Conservation (phyloP, 2,888 invertebrate genomes). For the Camponotus fellah region DNA sequence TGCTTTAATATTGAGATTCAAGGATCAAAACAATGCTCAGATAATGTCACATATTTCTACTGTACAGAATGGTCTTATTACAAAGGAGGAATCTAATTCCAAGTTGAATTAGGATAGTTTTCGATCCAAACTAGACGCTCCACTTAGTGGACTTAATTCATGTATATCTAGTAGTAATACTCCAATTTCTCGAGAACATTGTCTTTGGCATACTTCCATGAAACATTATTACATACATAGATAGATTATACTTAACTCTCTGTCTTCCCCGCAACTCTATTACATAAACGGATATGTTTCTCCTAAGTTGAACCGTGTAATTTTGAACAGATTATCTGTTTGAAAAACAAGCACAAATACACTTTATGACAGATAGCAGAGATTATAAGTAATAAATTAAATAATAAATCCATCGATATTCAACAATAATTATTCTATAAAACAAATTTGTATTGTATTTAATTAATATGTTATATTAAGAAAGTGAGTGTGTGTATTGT, state of each 20-base stretch:
- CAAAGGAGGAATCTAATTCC: conserved; percentile 16
- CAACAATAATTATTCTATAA: neutral
- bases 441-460: no score
- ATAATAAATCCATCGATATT: neutral
- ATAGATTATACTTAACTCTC: conserved; percentile 8
- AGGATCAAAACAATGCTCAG: neutral
- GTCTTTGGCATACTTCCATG: conserved; percentile 46
- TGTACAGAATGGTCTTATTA: neutral
- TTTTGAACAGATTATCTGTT: neutral
- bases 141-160: conserved; percentile 15
- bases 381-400: neutral
- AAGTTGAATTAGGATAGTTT: conserved; percentile 6
- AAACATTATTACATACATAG: conserved; percentile 15
- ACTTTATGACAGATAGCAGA: neutral
- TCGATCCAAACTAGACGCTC: conserved; percentile 39
- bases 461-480: conserved; percentile 2
- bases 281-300: neutral
- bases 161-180: conserved; percentile 16
- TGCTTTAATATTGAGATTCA: neutral
- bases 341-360: neutral
- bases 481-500: no score
- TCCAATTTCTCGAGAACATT: conserved; percentile 28
- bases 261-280: neutral
- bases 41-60: neutral
- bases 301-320: neutral